Percentiles rank a stretch among this genome's conserved stretches.
Conservation (phyloP, 2,888 invertebrate species). For the Sphinx pinastri region DNA sequence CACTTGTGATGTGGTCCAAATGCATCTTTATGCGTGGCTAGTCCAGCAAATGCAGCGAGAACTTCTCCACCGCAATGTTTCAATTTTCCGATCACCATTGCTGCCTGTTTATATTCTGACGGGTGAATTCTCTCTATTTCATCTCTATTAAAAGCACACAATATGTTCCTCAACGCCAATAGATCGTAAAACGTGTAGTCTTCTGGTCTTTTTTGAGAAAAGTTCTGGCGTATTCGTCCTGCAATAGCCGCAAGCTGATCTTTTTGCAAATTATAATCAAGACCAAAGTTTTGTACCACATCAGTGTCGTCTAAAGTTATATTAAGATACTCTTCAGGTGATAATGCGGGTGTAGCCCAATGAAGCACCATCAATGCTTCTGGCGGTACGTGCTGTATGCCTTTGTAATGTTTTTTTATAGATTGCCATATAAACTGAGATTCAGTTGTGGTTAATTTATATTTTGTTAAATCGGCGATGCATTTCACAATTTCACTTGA, state of each 20-base stretch:
- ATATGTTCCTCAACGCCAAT: slow-evolving; percentile 77
- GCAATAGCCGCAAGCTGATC: slow-evolving; percentile 77
- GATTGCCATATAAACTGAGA: slow-evolving; percentile 69
- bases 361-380: slow-evolving; percentile 66
- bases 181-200: slow-evolving; percentile 84
- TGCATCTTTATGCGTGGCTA: slow-evolving; percentile 69
- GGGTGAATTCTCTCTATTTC: slow-evolving; percentile 82
- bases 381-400: slow-evolving; percentile 70
- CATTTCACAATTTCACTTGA: slow-evolving; percentile 66
- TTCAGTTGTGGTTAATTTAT: slow-evolving; percentile 52
- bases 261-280: slow-evolving; percentile 68
- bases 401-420: slow-evolving; percentile 58
- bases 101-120: slow-evolving; percentile 79
- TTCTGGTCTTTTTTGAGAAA: slow-evolving; percentile 79
- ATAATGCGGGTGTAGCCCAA: slow-evolving; percentile 77
- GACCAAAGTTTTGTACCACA: slow-evolving; percentile 82
- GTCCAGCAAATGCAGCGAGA: slow-evolving; percentile 70
- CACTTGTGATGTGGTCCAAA: slow-evolving; percentile 73
- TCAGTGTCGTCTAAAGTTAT: slow-evolving; percentile 80
- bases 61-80: slow-evolving; percentile 71
- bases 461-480: slow-evolving; percentile 63
- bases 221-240: slow-evolving; percentile 77
- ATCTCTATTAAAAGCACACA: slow-evolving; percentile 82
- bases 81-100: slow-evolving; percentile 71
- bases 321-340: slow-evolving; percentile 76